Conservation (phyloP, 2,113 vertebrate species). For the Syrrhaptes paradoxus region DNA sequence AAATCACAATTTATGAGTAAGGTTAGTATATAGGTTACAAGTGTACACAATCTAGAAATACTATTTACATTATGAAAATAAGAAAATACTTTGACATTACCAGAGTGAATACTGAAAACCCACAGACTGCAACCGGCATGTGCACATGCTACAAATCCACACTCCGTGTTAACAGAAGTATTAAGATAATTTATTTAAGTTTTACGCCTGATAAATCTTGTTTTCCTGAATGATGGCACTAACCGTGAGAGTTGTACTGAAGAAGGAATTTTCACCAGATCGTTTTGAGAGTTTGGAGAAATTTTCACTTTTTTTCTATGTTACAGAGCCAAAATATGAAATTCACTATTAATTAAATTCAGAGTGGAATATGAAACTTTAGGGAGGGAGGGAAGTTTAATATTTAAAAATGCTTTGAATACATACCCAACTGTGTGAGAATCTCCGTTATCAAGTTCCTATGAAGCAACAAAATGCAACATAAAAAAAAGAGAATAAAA, state of each 20-base stretch:
- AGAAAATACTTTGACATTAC: background rate
- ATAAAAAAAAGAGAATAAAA: background rate
- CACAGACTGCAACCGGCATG: background rate
- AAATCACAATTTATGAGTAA: background rate
- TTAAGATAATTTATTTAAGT: background rate
- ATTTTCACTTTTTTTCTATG: background rate
- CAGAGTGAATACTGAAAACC: background rate
- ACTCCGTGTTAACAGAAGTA: background rate
- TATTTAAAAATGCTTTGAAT: background rate
- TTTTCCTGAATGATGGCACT: background rate
- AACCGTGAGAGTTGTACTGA: background rate
- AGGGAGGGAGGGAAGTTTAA: background rate
- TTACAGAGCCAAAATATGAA: background rate
- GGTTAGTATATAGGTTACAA: background rate
- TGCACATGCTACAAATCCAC: background rate
- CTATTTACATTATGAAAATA: background rate
- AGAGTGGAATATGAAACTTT: background rate
- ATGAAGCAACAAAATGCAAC: slow-evolving; percentile 43
- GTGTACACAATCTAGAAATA: background rate
- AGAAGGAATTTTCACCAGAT: background rate
- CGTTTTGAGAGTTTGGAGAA: background rate
- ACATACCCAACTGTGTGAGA: slow-evolving; percentile 68
- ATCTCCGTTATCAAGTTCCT: slow-evolving; percentile 70
- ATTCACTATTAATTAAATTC: background rate
- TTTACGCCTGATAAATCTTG: background rate